Evolutionary conservation across 2,113 vertebrate genomes (phyloP), one percentile per base, ranked within the genome.

Genomic region (Engraulis encrasicolus): DNA sequence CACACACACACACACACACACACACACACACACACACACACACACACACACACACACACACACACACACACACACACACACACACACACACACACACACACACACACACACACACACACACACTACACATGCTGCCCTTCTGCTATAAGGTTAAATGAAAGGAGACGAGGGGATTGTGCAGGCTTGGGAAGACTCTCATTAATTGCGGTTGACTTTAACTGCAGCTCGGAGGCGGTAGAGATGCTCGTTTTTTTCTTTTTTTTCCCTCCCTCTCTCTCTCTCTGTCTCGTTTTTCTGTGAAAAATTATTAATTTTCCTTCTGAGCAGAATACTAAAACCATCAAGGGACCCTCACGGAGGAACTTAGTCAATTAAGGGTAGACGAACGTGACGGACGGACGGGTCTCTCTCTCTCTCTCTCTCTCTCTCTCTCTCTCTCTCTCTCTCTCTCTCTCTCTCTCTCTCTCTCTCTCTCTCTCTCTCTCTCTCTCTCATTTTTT

Each of bases 161-260:
- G 14, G 40, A 78, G 81, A n/a, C 12, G 48, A n/a, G 36, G 81
- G 61, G 66, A 82, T 49, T 82, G 74, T 15, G 40, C 27, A 49
- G 81, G 81, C 61, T 17, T 19, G 36, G 58, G 81, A 48, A 27
- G 37, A 50, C 50, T 82, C 74, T 66, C 58, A 66, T 66, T 66
- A 82, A 82, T 74, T 82, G 23, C 61, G 23, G 38, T 45, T 49
- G 23, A 82, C 19, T 66, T 77, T 82, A 74, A 82, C 77, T 82
- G 58, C 7, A 23, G 58, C 58, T 66, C 23, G 58, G 58, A 66
- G 58, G 58, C n/a, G n/a, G n/a, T 31, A 23, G 58, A 27, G 54
- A 23, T 66, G 23, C 23, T 12, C 12, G 40, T 45, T 45, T 31
- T 66, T 58, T n/a, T 58, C 9, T 58, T n/a, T 58, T 14, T n/a